These are phyloP conservation scores for Protobothrops flavoviridis DNA, from an alignment of 2,113 vertebrate species.

Conservation along the genomic window DNA sequence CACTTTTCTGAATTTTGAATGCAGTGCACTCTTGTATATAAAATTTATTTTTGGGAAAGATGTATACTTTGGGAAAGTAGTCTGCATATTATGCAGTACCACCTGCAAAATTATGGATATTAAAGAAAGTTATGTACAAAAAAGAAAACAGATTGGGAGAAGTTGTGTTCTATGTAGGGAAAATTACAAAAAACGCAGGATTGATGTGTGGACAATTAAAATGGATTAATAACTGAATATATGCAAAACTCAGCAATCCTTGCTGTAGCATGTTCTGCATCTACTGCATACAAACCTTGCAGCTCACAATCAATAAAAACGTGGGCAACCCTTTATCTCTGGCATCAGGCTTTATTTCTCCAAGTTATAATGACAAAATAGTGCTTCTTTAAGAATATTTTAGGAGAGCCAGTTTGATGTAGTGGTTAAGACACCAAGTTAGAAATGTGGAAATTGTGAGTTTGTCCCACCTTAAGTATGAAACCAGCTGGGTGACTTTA, in stretches of 20 bases:
- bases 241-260: not conserved
- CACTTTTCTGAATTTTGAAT: not conserved
- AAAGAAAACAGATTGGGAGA: not conserved
- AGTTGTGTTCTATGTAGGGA: not conserved
- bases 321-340: not conserved
- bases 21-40: not conserved
- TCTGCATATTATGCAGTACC: not conserved
- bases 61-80: not conserved
- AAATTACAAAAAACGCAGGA: not conserved
- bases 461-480: not conserved
- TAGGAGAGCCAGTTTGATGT: not conserved
- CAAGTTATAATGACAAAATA: not conserved
- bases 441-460: not conserved
- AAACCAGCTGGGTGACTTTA: not conserved
- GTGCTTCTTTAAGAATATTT: not conserved
- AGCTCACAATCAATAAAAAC: not conserved
- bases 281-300: not conserved
- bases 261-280: not conserved
- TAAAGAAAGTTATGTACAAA: not conserved
- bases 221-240: not conserved
- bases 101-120: not conserved
- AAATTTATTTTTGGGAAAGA: not conserved
- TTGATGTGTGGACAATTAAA: not conserved
- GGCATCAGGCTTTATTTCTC: not conserved
- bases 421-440: not conserved